These are phyloP conservation scores for Epistrophe grossulariae DNA, from an alignment of 2,888 invertebrate genomes.

Conservation along the genomic window DNA sequence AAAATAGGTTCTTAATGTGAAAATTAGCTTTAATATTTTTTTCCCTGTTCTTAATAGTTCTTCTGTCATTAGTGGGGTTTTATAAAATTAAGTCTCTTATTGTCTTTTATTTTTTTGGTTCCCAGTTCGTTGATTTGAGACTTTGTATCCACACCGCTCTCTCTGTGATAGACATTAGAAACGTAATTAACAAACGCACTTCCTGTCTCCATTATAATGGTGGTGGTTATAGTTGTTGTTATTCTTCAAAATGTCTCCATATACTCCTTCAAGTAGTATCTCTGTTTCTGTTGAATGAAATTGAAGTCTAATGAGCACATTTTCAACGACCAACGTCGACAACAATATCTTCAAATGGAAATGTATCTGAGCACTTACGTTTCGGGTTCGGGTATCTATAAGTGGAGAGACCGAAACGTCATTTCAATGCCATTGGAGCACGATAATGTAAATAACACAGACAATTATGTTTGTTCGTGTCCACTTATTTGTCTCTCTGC, in stretches of 20 bases:
- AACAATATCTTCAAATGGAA: conserved; percentile 59
- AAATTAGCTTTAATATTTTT: conserved; percentile 20
- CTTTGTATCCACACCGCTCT: conserved; percentile 30
- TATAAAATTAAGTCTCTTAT: conserved; percentile 2
- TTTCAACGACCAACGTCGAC: neutral
- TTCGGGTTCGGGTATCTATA: conserved; percentile 6
- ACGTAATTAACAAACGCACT: conserved; percentile 70
- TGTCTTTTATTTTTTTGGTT: conserved; percentile 19
- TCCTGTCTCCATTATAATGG: conserved; percentile 53
- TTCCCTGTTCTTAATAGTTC: neutral
- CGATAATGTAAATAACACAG: conserved; percentile 56
- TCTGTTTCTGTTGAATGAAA: conserved; percentile 45
- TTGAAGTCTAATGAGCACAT: conserved; percentile 71
- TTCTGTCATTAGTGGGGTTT: conserved; percentile 10
- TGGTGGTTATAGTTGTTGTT: conserved; percentile 34
- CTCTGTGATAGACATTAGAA: conserved; percentile 56
- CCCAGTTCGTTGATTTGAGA: conserved; percentile 46
- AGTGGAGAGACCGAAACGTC: conserved; percentile 33
- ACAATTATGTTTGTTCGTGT: conserved; percentile 58
- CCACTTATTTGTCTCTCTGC: conserved; percentile 30
- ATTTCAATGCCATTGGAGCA: conserved; percentile 56
- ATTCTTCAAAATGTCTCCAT: conserved; percentile 49
- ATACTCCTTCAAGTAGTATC: conserved; percentile 51
- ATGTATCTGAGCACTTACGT: conserved; percentile 67
- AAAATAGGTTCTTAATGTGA: conserved; percentile 22